phyloP scores from a whole-genome alignment of 1,140 invertebrate species.

The Microplitis mediator region DNA sequence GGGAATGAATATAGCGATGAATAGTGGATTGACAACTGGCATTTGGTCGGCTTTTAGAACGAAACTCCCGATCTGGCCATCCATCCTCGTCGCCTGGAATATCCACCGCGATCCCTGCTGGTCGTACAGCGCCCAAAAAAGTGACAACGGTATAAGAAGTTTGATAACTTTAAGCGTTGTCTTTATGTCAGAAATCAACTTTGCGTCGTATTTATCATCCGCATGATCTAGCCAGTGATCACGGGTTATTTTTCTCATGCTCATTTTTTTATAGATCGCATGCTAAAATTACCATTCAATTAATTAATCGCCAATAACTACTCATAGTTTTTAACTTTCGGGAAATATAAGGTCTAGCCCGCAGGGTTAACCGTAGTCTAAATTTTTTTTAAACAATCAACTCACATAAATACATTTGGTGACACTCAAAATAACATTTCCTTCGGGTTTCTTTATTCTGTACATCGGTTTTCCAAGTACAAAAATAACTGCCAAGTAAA shows the following conservation, averaged over 20 bases:
- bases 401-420: conserved; percentile 80
- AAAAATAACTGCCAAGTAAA: conserved; percentile 77
- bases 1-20: conserved; percentile 87
- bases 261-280: conserved; percentile 52
- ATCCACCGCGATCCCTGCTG: conserved; percentile 95
- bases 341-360: not conserved
- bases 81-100: conserved; percentile 89
- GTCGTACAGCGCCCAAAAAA: conserved; percentile 90
- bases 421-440: conserved; percentile 83
- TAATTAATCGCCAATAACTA: no score
- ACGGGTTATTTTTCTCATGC: conserved; percentile 60
- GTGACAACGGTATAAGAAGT: conserved; percentile 81
- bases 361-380: no score
- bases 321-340: no score
- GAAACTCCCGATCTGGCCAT: conserved; percentile 75
- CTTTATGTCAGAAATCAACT: conserved; percentile 79
- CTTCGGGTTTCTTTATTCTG: conserved; percentile 76
- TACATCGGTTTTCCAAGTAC: conserved; percentile 78
- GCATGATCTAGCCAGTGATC: conserved; percentile 83
- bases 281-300: conserved; percentile 41
- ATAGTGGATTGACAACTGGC: conserved; percentile 84
- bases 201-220: conserved; percentile 69
- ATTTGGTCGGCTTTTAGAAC: conserved; percentile 87
- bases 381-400: conserved; percentile 35
- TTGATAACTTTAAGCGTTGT: conserved; percentile 73